Conservation (phyloP, 2,797 vertebrate species). For the Enteromius unitaeniatus region DNA sequence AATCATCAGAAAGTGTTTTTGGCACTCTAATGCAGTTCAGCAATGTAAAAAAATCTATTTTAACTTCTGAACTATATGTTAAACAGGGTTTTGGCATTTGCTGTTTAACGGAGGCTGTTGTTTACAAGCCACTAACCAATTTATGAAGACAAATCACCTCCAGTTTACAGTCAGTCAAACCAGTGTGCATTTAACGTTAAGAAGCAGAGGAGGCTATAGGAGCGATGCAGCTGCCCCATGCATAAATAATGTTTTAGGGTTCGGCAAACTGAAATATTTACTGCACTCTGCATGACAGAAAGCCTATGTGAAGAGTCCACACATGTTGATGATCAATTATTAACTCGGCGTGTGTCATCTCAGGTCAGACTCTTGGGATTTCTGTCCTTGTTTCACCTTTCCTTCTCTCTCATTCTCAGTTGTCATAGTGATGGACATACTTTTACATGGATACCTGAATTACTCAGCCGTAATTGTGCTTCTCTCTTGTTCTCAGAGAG, state of each 20-base stretch:
- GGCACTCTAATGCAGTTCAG: not conserved
- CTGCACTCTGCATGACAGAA: constrained; percentile 9
- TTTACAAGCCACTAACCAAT: not conserved
- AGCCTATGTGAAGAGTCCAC: constrained; percentile 15
- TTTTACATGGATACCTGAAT: not conserved
- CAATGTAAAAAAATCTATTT: not conserved
- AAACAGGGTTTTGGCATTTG: constrained; percentile 2
- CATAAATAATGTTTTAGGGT: constrained; percentile 17
- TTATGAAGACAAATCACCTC: not conserved
- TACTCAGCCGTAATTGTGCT: not conserved
- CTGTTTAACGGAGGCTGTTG: not conserved
- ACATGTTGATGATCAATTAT: constrained; percentile 36
- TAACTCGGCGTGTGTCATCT: constrained; percentile 13
- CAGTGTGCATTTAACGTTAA: not conserved
- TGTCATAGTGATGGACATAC: constrained; percentile 26
- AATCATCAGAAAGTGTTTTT: not conserved
- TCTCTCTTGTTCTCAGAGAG: not conserved
- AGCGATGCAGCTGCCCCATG: not conserved
- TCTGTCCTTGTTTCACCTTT: constrained; percentile 32
- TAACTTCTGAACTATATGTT: not conserved
- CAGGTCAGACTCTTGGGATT: constrained; percentile 20
- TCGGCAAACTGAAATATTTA: constrained; percentile 27
- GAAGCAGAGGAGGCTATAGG: constrained; percentile 1
- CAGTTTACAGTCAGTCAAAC: not conserved
- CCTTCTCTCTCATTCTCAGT: not conserved